A percentile compares a stretch with the other conserved stretches of the same genome.
Conservation (phyloP, 2,113 vertebrate genomes). For the Orycteropus afer region DNA sequence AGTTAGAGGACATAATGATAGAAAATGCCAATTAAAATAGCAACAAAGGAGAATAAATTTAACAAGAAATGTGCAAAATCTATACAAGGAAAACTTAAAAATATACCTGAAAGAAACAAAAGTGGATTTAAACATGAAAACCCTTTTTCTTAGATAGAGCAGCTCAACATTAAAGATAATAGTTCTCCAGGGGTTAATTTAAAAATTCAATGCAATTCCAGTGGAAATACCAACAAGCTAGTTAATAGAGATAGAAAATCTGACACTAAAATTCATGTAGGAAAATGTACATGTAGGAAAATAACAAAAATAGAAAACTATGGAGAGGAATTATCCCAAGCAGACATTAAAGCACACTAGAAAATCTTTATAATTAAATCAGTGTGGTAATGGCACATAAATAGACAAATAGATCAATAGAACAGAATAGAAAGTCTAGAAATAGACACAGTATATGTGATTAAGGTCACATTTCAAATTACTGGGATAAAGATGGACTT, state of each 20-base stretch:
- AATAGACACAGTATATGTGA: neutral
- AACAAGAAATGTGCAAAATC: too few species aligned
- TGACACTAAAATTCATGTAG: neutral
- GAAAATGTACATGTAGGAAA: neutral
- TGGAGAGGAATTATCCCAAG: neutral
- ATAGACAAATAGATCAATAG: neutral
- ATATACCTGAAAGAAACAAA: neutral
- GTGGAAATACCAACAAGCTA: neutral
- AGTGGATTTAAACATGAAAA: neutral
- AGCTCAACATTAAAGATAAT: neutral
- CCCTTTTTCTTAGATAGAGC: neutral
- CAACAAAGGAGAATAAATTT: neutral
- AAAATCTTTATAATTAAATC: neutral
- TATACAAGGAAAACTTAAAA: neutral
- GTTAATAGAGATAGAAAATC: neutral
- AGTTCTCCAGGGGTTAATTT: neutral
- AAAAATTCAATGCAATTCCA: neutral
- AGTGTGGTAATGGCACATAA: neutral
- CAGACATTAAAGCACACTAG: neutral
- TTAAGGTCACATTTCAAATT: neutral
- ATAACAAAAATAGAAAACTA: neutral
- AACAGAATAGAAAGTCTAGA: neutral
- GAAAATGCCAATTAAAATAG: neutral
- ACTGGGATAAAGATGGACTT: neutral
- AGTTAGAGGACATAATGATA: neutral